Base-by-base conservation (phyloP, 2,113 vertebrate genomes). In the Platichthys flesus region DNA sequence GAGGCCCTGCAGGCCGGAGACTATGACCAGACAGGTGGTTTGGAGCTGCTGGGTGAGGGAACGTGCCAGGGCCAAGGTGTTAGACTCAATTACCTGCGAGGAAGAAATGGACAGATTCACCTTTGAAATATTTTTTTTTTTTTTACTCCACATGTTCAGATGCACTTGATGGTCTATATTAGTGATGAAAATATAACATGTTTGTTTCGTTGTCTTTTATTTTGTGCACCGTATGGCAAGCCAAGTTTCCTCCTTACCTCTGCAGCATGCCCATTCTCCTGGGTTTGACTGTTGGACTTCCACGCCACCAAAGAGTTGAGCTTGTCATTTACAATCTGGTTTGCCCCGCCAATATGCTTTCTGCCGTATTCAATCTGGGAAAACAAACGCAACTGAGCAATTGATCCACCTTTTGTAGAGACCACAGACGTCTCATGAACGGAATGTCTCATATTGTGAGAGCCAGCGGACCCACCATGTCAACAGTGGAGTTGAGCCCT, bases 31-130 rank as follows among this genome's bases (percentile, higher is more conserved):
- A 84, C 96, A 98, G 3, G 96, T 97, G 54, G 96, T 96, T 92
- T 98, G 97, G 45, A 99, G 96, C 92, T 97, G 96, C 79, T 96
- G 95, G 20, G 95, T 96, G 89, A 98, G 94, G 85, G 88, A 95
- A 4, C 71, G 92, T 6, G 96, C 95, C 64, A 98, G 92, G 57
- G 91, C 84, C 66, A 99, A 88, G 62, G 96, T 97, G 69, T 88
- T 95, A 14, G 96, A 97, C 82, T 99, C 98, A 0, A 97, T 95
- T 8, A 90, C 88, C 97, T 99, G 31, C 31, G 73, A 21, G 23
- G 40, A 42, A 0, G 20, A 57, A 76, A 3, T 0, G 10, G 55
- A 67, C 80, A 57, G 31, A 35, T 35, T 35, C 7, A 35, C 6
- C 31, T 35, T 12, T 9, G 81, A 49, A 24, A 28, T 2, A 15